These are phyloP conservation scores for Oasisia sp. DNA, from an alignment of 2,888 invertebrate genomes.

Conservation along the genomic window DNA sequence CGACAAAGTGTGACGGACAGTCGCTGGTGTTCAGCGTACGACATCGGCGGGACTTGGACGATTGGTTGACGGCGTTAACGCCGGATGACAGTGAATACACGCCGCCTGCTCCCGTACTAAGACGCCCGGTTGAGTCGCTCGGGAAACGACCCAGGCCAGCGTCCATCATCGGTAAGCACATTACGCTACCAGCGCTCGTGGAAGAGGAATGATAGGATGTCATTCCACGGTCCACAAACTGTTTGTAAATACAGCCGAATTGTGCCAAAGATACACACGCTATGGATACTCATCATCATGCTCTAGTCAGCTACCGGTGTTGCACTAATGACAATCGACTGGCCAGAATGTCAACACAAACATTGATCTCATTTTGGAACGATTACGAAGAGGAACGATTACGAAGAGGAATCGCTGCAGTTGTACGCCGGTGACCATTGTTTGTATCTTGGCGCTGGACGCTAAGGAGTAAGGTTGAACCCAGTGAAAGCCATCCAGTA, in stretches of 20 bases:
- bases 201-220: neutral
- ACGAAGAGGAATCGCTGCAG: neutral
- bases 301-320: neutral
- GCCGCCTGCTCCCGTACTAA: neutral
- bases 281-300: neutral
- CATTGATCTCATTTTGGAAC: neutral
- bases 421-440: neutral
- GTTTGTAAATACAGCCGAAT: neutral
- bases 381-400: neutral
- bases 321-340: neutral
- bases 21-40: neutral
- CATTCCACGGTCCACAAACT: neutral
- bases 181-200: neutral
- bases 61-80: neutral
- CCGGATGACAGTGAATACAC: neutral
- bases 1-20: neutral
- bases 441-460: neutral
- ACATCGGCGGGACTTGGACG: neutral
- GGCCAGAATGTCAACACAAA: neutral
- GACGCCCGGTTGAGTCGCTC: neutral
- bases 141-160: neutral
- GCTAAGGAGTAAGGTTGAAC: neutral
- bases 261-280: neutral
- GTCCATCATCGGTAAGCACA: slow-evolving; percentile 5
- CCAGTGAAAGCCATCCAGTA: neutral